Evolutionary conservation across 2,888 invertebrate species (phyloP).

Genomic region (Hemaris fuciformis): DNA sequence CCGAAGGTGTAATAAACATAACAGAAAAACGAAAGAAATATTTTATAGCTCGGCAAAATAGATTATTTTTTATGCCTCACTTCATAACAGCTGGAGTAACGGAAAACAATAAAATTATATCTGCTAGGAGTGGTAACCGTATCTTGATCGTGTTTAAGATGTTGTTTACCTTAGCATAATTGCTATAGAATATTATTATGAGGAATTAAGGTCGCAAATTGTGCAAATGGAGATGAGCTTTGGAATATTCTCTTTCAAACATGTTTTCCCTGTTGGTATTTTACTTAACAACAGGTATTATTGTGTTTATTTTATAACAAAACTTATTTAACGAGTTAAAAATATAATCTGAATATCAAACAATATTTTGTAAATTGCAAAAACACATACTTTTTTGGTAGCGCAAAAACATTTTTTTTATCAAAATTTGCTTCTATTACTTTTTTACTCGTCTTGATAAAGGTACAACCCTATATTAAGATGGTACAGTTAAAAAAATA

Average conservation of each 20-base stretch:
- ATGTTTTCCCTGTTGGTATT: not conserved
- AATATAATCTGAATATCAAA: too few relatives aligned
- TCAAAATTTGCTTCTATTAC: too few relatives aligned
- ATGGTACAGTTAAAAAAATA: too few relatives aligned
- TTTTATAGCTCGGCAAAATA: not conserved
- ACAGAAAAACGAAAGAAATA: not conserved
- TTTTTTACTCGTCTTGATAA: too few relatives aligned
- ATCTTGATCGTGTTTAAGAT: not conserved
- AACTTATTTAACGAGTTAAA: too few relatives aligned
- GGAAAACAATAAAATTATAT: not conserved
- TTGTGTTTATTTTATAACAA: too few relatives aligned
- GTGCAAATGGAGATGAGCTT: not conserved
- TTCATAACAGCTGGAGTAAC: not conserved
- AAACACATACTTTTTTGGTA: too few relatives aligned
- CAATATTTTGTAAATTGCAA: too few relatives aligned
- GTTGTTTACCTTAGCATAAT: not conserved
- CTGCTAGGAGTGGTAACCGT: not conserved
- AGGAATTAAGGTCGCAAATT: not conserved
- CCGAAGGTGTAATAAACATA: too few relatives aligned
- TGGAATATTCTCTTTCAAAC: not conserved
- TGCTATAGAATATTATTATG: not conserved
- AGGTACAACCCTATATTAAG: too few relatives aligned
- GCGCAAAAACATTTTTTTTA: too few relatives aligned
- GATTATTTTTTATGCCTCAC: not conserved
- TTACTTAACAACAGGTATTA: too few relatives aligned